Base-by-base conservation (phyloP, 1,140 invertebrate species). In the Procambarus virginalis region DNA sequence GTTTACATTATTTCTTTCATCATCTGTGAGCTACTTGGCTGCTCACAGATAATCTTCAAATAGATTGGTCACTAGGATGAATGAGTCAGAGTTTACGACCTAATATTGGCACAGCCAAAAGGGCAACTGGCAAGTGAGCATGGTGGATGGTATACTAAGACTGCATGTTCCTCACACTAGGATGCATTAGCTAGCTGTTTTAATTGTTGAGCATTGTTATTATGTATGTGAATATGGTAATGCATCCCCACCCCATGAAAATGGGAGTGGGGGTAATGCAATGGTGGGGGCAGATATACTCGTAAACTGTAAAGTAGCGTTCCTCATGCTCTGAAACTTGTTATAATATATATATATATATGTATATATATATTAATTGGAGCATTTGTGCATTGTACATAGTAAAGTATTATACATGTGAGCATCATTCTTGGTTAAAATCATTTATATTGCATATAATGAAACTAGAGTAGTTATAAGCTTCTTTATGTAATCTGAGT, bases 361-460 rank as follows among this genome's bases (percentile, higher is more conserved):
- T 73, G 34, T 73, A 73, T 73, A 73, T 73, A 73, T 73, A 73
- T 34, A 73, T 73, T 73, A 34, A 73, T 73, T 34, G 34, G 68
- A 73, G 68, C 68, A 73, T 73, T 34, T 45, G 10, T 73, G 20
- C 22, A 22, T 8, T 73, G 68, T 73, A 73, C 10, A 73, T 73
- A 73, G 20, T 73, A 73, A 34, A 73, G 60, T 17, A 64, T 64
- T 64, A 4, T 73, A 34, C 68, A 22, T 34, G n/a, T 73, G 60
- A 64, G 60, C 20, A 64, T 73, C n/a, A 73, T 34, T 73, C 14
- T 73, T 73, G 68, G 68, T 34, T 73, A 73, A 34, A 20, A 8
- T 73, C n/a, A 73, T 73, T 73, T 73, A 34, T 73, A 73, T 73
- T 73, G n/a, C 68, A 73, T 73, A 73, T 73, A 34, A 70, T 70